Evolutionary conservation across 2,797 vertebrate genomes (phyloP), one percentile per base, ranked within the genome.

Genomic region (Pygocentrus nattereri): DNA sequence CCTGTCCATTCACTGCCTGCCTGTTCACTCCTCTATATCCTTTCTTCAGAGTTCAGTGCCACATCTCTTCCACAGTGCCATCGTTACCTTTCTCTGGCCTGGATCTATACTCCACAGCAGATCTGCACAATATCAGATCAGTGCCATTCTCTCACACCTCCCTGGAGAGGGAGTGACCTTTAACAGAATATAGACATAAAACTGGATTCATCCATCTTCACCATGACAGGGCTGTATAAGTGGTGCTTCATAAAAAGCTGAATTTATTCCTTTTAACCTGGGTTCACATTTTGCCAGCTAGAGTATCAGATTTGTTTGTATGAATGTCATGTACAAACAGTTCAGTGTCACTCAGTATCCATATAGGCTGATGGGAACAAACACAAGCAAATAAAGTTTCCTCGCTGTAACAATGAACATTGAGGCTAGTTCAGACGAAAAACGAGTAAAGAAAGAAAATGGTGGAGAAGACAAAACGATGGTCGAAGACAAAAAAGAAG

Each of bases 121-220:
- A 50, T 50, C 34, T 64, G 49, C 50, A 76, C 68, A 76, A 76
- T 71, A 65, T 38, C 49, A 41, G 68, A 71, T 72, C 82, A 65
- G 62, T 62, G 47, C 27, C 41, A 62, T 50, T 75, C 54, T 44
- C 56, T 41, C 31, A 18, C 76, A 82, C 54, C 79, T 5, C 68
- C 80, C 72, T 1, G 41, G 58, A 67, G 71, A 41, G 18, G 49
- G 25, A 3, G 30, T 82, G 80, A 85, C 77, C 84, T 85, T 80
- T 82, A 34, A 65, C n/a, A 16, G n/a, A 59, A 50, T 44, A 52
- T 16, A 76, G 58, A 76, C 76, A 82, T 79, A 74, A 79, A 12
- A 49, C 59, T 67, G 4, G 0, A 50, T 15, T 61, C 18, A 84
- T 80, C 27, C 5, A 68, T 72, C 73, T 44, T 79, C 80, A 56